Base-by-base conservation (phyloP, 2,888 invertebrate species). In the Monopis laevigella region DNA sequence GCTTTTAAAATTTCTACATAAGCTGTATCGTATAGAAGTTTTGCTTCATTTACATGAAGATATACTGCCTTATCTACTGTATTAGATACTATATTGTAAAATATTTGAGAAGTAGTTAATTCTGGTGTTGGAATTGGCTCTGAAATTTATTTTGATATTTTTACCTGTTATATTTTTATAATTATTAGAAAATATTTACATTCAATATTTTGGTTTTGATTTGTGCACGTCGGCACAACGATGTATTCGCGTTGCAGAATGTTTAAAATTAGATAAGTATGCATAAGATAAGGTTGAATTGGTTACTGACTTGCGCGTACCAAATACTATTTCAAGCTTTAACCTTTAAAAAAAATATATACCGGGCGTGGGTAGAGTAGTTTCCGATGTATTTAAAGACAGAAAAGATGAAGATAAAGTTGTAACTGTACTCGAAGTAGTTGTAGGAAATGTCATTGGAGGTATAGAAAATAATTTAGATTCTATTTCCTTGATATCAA, bases 311-410 rank as follows among this genome's bases (percentile, higher is more conserved):
- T n/a, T n/a, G n/a, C n/a, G n/a, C n/a, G n/a, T n/a, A n/a, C n/a
- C n/a, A n/a, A n/a, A n/a, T n/a, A n/a, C n/a, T n/a, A n/a, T n/a
- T n/a, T n/a, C n/a, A n/a, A n/a, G n/a, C n/a, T n/a, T n/a, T n/a
- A n/a, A n/a, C n/a, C 1, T 26, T 8, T 17, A 4, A 3, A 19
- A 3, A 10, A 24, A 3, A 13, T 5, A 30, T 5, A 3, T 47
- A 77, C 78, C 78, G 55, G 77, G 77, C 2, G 77, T 77, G 2
- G 77, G 69, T 1, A 73, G 35, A 1, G 78, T 78, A 0, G 67
- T 66, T 2, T 60, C 62, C 1, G 78, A 77, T 5, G 77, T 75
- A 10, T 54, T 38, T 1, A 68, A 39, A 1, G 78, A 77, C 16
- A 75, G n/a, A 44, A 78, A 78, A 0, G 71, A 66, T 1, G 78